These are phyloP conservation scores for Metacarcinus magister DNA, from an alignment of 2,888 invertebrate species.

Conservation along the genomic window DNA sequence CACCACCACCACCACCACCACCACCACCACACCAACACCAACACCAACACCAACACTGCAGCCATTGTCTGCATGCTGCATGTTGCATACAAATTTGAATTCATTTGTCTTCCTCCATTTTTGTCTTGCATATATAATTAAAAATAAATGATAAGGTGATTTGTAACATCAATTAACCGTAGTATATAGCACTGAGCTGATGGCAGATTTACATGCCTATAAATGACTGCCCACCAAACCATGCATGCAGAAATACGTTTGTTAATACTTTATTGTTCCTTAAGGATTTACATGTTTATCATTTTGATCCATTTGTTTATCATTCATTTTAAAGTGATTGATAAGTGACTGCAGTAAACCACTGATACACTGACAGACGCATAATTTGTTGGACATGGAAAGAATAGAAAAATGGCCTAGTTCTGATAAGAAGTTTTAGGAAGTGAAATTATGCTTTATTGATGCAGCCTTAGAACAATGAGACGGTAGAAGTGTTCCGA, in stretches of 20 bases:
- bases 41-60: background rate
- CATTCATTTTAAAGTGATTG: no score
- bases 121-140: conserved; percentile 34
- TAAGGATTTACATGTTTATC: background rate
- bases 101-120: conserved; percentile 17
- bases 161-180: conserved; percentile 20
- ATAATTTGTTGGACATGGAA: no score
- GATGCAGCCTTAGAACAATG: no score
- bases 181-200: background rate
- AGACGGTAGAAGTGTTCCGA: no score
- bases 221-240: background rate
- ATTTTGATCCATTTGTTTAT: no score
- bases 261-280: background rate
- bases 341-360: no score
- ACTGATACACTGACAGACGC: no score
- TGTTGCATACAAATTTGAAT: conserved; percentile 27
- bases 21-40: no score
- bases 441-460: no score
- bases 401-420: no score
- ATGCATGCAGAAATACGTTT: background rate
- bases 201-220: conserved; percentile 21
- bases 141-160: background rate
- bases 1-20: background rate
- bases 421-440: no score
- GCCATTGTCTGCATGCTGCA: background rate